Evolutionary conservation across 2,888 invertebrate species (phyloP).

Genomic region (Agrypnus murinus): DNA sequence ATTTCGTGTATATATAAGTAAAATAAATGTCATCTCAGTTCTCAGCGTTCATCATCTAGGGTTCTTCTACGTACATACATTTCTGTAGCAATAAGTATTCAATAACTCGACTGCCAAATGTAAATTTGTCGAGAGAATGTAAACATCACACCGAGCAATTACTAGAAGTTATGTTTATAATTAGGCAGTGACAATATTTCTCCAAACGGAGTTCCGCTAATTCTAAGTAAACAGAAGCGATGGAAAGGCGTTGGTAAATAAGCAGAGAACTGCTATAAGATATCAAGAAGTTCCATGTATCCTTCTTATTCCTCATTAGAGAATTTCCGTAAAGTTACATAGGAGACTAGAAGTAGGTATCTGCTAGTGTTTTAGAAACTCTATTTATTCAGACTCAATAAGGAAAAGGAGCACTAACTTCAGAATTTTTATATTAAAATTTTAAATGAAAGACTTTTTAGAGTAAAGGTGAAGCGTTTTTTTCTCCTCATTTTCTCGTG

Average conservation of each 20-base stretch:
- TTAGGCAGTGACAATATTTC: constrained; percentile 71
- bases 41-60: constrained; percentile 8
- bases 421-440: too few relatives aligned
- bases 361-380: not conserved
- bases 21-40: not conserved
- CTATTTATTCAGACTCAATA: not conserved
- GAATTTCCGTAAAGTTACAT: constrained; percentile 20
- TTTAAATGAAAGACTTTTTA: too few relatives aligned
- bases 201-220: constrained; percentile 69
- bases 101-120: constrained; percentile 68
- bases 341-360: too few relatives aligned
- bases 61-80: constrained; percentile 2
- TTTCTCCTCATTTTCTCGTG: not conserved
- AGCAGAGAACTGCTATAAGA: constrained; percentile 54
- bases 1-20: too few relatives aligned
- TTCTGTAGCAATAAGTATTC: constrained; percentile 60
- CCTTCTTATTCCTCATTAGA: constrained; percentile 43
- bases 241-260: constrained; percentile 62
- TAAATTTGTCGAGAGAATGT: constrained; percentile 68
- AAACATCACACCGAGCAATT: constrained; percentile 70
- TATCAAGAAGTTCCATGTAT: constrained; percentile 41
- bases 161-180: constrained; percentile 70
- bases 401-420: not conserved
- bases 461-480: too few relatives aligned
- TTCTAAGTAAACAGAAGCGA: constrained; percentile 68